A percentile compares a stretch with the other conserved stretches of the same genome.
Conservation (phyloP, 92 coral and sea anemone genomes). For the Palythoa heliodiscus region DNA sequence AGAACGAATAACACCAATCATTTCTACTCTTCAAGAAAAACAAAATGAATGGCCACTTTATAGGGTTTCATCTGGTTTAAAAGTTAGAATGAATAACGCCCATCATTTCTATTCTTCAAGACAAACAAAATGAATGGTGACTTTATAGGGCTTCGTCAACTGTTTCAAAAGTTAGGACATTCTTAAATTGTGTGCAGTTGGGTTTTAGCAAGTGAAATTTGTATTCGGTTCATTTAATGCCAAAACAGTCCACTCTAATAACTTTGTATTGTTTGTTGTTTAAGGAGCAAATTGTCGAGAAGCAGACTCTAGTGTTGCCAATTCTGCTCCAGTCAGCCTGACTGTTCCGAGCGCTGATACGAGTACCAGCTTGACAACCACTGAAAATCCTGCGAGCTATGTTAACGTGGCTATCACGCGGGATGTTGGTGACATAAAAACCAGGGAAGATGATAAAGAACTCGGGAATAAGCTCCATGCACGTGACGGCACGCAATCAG, state of each 20-base stretch:
- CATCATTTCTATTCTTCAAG: no score
- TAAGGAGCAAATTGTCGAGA: neutral
- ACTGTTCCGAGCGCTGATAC: neutral
- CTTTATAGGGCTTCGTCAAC: no score
- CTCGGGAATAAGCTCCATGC: slow-evolving; percentile 4
- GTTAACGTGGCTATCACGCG: slow-evolving; percentile 4
- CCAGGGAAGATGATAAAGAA: neutral
- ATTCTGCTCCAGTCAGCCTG: slow-evolving; percentile 21
- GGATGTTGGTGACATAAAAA: neutral
- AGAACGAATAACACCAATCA: no score
- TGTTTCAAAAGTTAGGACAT: no score
- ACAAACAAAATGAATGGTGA: no score
- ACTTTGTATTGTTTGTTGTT: neutral
- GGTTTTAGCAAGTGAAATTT: no score
- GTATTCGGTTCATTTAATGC: no score
- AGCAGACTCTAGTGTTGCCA: neutral
- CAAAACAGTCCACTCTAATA: neutral
- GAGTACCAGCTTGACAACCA: neutral
- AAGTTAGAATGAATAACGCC: no score
- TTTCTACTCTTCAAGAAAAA: no score
- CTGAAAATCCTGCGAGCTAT: neutral
- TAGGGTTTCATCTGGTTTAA: no score
- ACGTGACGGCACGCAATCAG: neutral
- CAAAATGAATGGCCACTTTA: no score
- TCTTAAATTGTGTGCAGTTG: no score